Percentiles rank a stretch among this genome's conserved stretches.
phyloP scores from a whole-genome alignment of 2,113 vertebrate genomes.

The Orycteropus afer region DNA sequence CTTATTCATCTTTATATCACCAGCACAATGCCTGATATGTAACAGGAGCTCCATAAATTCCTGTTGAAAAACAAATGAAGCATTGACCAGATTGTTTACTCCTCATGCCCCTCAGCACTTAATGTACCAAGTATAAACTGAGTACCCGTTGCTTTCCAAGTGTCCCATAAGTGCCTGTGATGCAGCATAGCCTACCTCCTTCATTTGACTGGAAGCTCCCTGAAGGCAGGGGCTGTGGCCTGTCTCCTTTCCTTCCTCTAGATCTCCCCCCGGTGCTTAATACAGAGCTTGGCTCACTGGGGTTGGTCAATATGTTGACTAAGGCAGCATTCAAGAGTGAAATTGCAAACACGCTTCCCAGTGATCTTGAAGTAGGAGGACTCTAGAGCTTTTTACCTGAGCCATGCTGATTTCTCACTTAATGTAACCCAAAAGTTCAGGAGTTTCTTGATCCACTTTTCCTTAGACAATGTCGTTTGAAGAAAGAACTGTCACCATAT shows the following conservation, averaged over 20 bases:
- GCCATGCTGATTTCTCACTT: constrained; percentile 77
- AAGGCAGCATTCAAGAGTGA: constrained; percentile 75
- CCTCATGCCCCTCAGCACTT: constrained; percentile 40
- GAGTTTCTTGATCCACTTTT: constrained; percentile 68
- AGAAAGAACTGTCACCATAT: constrained; percentile 77
- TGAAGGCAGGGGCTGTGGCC: constrained; percentile 80
- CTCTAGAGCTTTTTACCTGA: constrained; percentile 80
- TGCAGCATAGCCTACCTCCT: constrained; percentile 74
- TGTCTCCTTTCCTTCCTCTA: constrained; percentile 82
- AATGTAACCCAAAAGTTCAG: constrained; percentile 70
- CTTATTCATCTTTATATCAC: constrained; percentile 69
- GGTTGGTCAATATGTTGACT: constrained; percentile 75
- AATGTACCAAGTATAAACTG: constrained; percentile 39
- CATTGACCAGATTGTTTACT: constrained; percentile 64
- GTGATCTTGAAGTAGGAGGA: constrained; percentile 74
- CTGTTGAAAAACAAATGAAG: constrained; percentile 45
- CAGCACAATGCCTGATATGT: constrained; percentile 63
- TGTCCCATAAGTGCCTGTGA: constrained; percentile 60
- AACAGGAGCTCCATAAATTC: constrained; percentile 68
- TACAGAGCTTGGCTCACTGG: constrained; percentile 78
- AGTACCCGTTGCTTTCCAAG: constrained; percentile 39
- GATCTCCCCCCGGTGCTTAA: constrained; percentile 77
- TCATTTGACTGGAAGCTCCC: constrained; percentile 81
- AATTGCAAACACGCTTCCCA: constrained; percentile 73
- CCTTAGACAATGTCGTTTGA: constrained; percentile 59